Evolutionary conservation across 2,113 vertebrate genomes (phyloP).

Genomic region (Muscicapa adusta): DNA sequence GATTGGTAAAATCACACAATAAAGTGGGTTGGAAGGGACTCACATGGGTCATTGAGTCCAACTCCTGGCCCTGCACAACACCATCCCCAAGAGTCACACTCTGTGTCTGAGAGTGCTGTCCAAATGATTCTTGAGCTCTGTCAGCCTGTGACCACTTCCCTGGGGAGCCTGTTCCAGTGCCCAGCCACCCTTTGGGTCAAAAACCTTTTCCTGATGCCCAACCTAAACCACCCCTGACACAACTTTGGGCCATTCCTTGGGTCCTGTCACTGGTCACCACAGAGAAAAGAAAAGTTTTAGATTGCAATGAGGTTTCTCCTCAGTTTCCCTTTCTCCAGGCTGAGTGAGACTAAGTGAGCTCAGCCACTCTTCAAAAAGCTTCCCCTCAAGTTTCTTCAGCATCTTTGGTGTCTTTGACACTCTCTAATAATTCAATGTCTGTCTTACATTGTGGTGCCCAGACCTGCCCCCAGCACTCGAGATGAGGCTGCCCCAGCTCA

Average conservation of each 20-base stretch:
- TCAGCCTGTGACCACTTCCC: background rate
- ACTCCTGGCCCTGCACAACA: rapidly evolving
- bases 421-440: too few relatives aligned
- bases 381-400: too few relatives aligned
- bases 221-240: background rate
- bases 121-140: background rate
- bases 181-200: background rate
- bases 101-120: background rate
- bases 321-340: background rate
- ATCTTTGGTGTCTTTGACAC: background rate
- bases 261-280: background rate
- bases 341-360: background rate
- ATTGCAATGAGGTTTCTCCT: background rate
- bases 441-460: rapidly evolving
- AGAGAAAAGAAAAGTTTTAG: background rate
- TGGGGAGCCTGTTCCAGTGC: background rate
- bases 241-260: background rate
- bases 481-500: rapidly evolving
- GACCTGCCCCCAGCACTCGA: rapidly evolving
- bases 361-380: background rate
- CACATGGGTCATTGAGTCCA: background rate
- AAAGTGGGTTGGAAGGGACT: background rate
- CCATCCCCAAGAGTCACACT: too few relatives aligned
- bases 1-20: background rate
- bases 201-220: background rate